Evolutionary conservation across 2,888 invertebrate genomes (phyloP), one percentile per base, ranked within the genome.

Genomic region (Rotaria sp.): DNA sequence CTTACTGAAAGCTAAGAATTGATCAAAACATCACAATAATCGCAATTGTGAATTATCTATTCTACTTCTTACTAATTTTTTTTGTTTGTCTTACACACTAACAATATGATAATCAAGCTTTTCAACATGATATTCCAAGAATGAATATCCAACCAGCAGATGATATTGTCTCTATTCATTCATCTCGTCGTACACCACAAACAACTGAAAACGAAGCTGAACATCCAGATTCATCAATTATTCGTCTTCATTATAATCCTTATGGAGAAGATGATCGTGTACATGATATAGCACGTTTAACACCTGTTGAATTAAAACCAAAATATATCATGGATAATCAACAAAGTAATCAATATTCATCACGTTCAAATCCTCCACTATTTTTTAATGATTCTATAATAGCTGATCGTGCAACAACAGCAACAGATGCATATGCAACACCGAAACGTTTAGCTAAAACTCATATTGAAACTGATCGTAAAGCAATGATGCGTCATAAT

Each of bases 181-280:
- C 80, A 26, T 11, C 74, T 24, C 35, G n/a, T 38, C 74, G 38
- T 38, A 24, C 15, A 26, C 10, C 3, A 45, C n/a, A 1, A 10
- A 5, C 11, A 26, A 24, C 45, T 26, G 45, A 41, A n/a, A 7
- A 45, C n/a, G 80, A 80, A 80, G 80, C 45, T 15, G 80, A 80
- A 45, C 80, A 45, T 45, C 80, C 80, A 15, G 80, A 80, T 45
- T 45, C 45, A 45, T 26, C 24, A 3, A 0, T 41, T 26, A 2
- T 80, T 41, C 80, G 80, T n/a, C 45, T 80, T n/a, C 80, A 38
- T n/a, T n/a, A 80, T 21, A 45, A 45, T 80, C 80, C 80, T 2
- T 80, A 80, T n/a, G 80, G 45, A 45, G 80, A 45, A 24, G 80
- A 45, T 26, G 80, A 80, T 45, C 80, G 80, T 80, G 80, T 26